Conservation (phyloP, 2,113 vertebrate genomes). For the Lampris incognitus region DNA sequence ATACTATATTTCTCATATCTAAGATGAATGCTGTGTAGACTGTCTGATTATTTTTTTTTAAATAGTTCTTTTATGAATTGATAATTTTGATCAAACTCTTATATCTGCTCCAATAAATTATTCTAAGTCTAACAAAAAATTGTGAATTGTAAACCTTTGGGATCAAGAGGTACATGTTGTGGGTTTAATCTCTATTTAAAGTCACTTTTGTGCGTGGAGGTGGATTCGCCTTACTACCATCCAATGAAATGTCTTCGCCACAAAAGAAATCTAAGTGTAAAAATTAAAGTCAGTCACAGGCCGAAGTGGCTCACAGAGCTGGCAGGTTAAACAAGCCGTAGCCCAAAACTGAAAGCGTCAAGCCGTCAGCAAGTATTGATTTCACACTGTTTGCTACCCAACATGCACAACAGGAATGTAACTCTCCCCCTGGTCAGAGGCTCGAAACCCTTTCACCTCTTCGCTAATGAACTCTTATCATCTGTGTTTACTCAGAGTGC, state of each 20-base stretch:
- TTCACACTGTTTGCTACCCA: neutral
- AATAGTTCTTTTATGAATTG: slow-evolving; percentile 66
- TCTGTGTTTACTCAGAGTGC: slow-evolving; percentile 50
- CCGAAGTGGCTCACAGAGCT: too few relatives aligned
- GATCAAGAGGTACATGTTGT: neutral
- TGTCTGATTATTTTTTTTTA: slow-evolving; percentile 61
- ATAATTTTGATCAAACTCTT: slow-evolving; percentile 72
- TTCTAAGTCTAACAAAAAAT: slow-evolving; percentile 61
- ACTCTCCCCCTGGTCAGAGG: slow-evolving; percentile 11
- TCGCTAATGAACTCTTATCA: slow-evolving; percentile 70
- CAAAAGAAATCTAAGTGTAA: too few relatives aligned
- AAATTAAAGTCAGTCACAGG: too few relatives aligned
- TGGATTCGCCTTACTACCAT: too few relatives aligned
- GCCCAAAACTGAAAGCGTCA: slow-evolving; percentile 1
- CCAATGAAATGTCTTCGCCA: too few relatives aligned
- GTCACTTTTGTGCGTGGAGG: too few relatives aligned
- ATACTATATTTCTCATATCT: slow-evolving; percentile 77
- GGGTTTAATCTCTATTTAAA: neutral
- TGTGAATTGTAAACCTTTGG: slow-evolving; percentile 28
- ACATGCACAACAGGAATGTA: slow-evolving; percentile 42
- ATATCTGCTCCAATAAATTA: slow-evolving; percentile 80
- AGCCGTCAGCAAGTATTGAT: neutral
- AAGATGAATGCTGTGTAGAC: slow-evolving; percentile 71
- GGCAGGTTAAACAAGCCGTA: neutral
- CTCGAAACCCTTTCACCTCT: slow-evolving; percentile 53